Conservation (phyloP, 2,113 vertebrate species). For the Melanostigma gelatinosum region DNA sequence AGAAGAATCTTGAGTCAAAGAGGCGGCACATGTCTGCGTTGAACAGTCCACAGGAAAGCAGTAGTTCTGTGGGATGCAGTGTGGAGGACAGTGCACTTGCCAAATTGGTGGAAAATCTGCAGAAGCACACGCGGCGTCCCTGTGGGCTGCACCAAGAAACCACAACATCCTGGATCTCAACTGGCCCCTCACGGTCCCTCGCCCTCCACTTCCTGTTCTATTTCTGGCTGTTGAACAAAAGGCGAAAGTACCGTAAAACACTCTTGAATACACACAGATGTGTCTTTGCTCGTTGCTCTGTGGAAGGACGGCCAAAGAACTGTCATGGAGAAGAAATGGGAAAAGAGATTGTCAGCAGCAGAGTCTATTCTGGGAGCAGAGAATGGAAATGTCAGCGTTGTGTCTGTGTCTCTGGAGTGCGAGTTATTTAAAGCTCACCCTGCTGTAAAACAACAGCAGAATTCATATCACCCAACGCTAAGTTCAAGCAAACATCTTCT, state of each 20-base stretch:
- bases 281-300: slow-evolving; percentile 16
- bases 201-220: slow-evolving; percentile 36
- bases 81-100: not conserved
- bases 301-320: slow-evolving; percentile 39
- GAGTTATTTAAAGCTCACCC: slow-evolving; percentile 53
- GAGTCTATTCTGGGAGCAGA: slow-evolving; percentile 49
- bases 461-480: slow-evolving; percentile 1
- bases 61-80: too few relatives aligned
- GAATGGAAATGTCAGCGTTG: slow-evolving; percentile 52
- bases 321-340: slow-evolving; percentile 30
- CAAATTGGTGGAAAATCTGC: not conserved
- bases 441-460: not conserved
- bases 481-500: slow-evolving; percentile 7
- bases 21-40: too few relatives aligned
- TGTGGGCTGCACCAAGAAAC: not conserved
- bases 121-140: not conserved
- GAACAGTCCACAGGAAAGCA: too few relatives aligned
- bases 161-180: slow-evolving; percentile 41
- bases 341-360: slow-evolving; percentile 34
- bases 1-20: too few relatives aligned
- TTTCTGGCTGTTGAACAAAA: slow-evolving; percentile 36
- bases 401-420: slow-evolving; percentile 24
- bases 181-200: not conserved
- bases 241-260: slow-evolving; percentile 21
- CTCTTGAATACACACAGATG: slow-evolving; percentile 7